Evolutionary conservation across 1,140 invertebrate species (phyloP).

Genomic region (Halesus radiatus): DNA sequence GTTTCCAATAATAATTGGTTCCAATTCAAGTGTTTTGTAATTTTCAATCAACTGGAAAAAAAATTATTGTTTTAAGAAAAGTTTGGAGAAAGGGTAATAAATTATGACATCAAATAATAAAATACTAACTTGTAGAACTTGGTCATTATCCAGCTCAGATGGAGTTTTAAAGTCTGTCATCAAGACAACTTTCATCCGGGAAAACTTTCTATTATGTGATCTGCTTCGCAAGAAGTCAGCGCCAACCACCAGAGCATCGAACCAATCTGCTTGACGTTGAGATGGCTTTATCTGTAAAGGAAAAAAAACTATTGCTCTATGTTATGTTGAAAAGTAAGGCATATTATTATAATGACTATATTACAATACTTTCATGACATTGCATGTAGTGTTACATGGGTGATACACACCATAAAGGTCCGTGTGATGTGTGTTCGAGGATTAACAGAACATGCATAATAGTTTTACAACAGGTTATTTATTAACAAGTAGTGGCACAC

Average conservation of each 20-base stretch:
- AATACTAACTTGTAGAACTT: slow-evolving; percentile 50
- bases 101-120: neutral
- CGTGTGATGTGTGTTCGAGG: too few relatives aligned
- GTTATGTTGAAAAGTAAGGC: too few relatives aligned
- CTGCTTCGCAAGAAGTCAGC: slow-evolving; percentile 63
- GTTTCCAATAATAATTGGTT: slow-evolving; percentile 65
- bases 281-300: slow-evolving; percentile 61
- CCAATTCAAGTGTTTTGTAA: slow-evolving; percentile 62
- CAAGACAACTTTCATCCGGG: slow-evolving; percentile 64
- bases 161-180: slow-evolving; percentile 65
- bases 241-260: slow-evolving; percentile 65
- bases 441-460: too few relatives aligned
- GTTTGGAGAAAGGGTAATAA: too few relatives aligned
- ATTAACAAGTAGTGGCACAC: too few relatives aligned
- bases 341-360: too few relatives aligned
- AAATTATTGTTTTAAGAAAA: neutral
- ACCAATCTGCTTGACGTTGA: slow-evolving; percentile 64
- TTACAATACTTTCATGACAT: too few relatives aligned
- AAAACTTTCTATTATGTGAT: slow-evolving; percentile 59
- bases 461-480: too few relatives aligned
- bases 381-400: too few relatives aligned
- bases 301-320: neutral
- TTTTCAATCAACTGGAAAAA: slow-evolving; percentile 61
- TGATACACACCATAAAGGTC: too few relatives aligned
- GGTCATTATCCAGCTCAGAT: slow-evolving; percentile 57